Evolutionary conservation across 2,888 invertebrate genomes (phyloP).

Genomic region (Doris montereyensis): DNA sequence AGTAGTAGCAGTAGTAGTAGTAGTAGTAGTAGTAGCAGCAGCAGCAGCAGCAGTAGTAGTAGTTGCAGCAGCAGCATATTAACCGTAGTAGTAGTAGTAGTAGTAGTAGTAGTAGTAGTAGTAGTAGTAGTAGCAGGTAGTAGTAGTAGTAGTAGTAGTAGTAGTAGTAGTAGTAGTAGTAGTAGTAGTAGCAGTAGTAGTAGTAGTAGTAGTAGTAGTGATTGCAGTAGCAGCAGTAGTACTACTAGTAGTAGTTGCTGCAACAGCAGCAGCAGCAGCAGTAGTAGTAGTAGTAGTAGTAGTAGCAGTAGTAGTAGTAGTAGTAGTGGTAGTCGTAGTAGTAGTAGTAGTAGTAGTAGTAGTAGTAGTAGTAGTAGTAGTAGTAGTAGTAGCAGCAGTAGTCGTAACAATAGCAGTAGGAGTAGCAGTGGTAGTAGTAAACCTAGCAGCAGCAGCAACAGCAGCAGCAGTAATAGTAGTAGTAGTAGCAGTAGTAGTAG

Average conservation of each 20-base stretch:
- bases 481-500: conserved; percentile 36
- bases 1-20: background rate
- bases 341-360: too few species aligned
- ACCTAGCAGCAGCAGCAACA: conserved; percentile 28
- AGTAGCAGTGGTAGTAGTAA: conserved; percentile 41
- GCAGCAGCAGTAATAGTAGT: conserved; percentile 35
- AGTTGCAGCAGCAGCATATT: conserved; percentile 33
- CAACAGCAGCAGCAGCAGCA: conserved; percentile 29
- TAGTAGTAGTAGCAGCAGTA: too few species aligned
- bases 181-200: conserved; percentile 37
- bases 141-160: conserved; percentile 38
- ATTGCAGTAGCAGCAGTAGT: too few species aligned
- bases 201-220: conserved; percentile 37
- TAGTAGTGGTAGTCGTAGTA: too few species aligned
- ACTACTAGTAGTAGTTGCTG: conserved; percentile 23
- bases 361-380: too few species aligned
- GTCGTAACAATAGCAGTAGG: conserved; percentile 36
- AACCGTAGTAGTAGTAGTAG: conserved; percentile 24
- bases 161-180: conserved; percentile 42
- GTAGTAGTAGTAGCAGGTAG: conserved; percentile 36
- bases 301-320: conserved; percentile 37
- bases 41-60: conserved; percentile 36
- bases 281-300: conserved; percentile 38
- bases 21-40: conserved; percentile 11
- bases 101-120: conserved; percentile 37